A percentile compares a stretch with the other conserved stretches of the same genome.
Conservation (phyloP, 2,797 vertebrate species). For the Sebastes wilsoni region DNA sequence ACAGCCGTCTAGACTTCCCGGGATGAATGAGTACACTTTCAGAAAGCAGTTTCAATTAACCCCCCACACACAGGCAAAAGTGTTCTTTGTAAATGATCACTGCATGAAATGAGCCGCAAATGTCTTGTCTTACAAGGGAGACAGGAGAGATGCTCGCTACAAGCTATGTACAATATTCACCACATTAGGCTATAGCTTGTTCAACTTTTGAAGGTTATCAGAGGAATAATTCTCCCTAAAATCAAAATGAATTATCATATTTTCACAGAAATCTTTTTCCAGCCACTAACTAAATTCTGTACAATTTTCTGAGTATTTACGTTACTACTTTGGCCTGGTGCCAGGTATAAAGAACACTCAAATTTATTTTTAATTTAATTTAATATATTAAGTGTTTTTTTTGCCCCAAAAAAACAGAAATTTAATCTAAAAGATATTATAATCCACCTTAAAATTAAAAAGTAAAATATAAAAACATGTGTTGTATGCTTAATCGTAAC, state of each 20-base stretch:
- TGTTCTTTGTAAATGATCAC: not conserved
- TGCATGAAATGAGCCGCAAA: not conserved
- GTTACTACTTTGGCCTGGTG: not conserved
- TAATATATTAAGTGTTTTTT: not conserved
- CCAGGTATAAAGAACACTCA: not conserved
- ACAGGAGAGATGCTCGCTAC: not conserved
- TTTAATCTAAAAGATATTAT: not conserved
- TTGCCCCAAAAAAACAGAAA: not conserved
- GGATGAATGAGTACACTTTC: not conserved
- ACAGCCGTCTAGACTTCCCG: not conserved
- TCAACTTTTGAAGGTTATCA: not conserved
- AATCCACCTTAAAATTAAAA: not conserved
- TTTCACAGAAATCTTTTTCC: not conserved
- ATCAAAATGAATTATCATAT: not conserved
- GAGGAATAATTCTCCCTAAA: not conserved
- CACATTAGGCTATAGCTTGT: not conserved
- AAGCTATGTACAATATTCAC: not conserved
- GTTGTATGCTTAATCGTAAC: not conserved
- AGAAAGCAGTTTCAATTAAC: conserved; percentile 7
- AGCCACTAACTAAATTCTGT: not conserved
- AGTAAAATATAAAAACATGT: not conserved
- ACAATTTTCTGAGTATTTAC: not conserved
- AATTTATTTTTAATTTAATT: not conserved
- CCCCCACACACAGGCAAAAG: not conserved
- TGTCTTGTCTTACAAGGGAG: not conserved